These are phyloP conservation scores for Xiphias gladius DNA, from an alignment of 2,113 vertebrate genomes.

Conservation along the genomic window DNA sequence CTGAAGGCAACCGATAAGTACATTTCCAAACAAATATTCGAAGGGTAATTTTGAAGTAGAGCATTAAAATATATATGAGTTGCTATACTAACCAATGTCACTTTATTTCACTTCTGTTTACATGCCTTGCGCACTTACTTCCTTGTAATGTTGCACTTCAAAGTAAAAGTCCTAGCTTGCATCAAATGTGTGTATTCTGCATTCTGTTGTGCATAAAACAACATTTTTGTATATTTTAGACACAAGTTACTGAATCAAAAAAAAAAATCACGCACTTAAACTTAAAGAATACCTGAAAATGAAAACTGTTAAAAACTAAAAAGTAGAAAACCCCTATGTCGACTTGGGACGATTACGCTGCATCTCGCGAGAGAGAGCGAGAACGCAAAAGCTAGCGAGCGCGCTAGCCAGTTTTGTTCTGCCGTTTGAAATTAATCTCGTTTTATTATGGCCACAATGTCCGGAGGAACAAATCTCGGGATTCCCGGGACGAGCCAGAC, in stretches of 20 bases:
- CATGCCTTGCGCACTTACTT: slow-evolving; percentile 24
- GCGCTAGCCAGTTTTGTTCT: slow-evolving; percentile 76
- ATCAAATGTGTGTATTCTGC: not conserved
- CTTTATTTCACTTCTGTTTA: slow-evolving; percentile 20
- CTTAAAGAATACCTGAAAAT: not conserved
- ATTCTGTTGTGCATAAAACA: not conserved
- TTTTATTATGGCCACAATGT: slow-evolving; percentile 78
- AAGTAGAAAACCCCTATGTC: not conserved
- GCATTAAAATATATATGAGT: not conserved
- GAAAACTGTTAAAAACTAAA: not conserved
- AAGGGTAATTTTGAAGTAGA: not conserved
- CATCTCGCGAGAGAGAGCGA: slow-evolving; percentile 66
- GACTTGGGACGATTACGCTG: not conserved
- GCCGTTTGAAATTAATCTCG: slow-evolving; percentile 45
- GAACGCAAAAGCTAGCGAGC: slow-evolving; percentile 60
- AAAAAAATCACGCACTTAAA: accelerated
- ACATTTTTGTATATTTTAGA: accelerated
- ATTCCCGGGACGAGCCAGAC: slow-evolving; percentile 72
- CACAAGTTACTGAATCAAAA: accelerated
- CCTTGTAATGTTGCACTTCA: slow-evolving; percentile 43
- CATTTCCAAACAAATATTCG: not conserved
- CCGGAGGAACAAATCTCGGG: slow-evolving; percentile 72
- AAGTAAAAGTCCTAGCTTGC: slow-evolving; percentile 33
- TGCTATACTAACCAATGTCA: not conserved
- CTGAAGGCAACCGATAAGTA: not conserved